phyloP scores from a whole-genome alignment of 1,140 invertebrate genomes.

The Leptopilina boulardi region DNA sequence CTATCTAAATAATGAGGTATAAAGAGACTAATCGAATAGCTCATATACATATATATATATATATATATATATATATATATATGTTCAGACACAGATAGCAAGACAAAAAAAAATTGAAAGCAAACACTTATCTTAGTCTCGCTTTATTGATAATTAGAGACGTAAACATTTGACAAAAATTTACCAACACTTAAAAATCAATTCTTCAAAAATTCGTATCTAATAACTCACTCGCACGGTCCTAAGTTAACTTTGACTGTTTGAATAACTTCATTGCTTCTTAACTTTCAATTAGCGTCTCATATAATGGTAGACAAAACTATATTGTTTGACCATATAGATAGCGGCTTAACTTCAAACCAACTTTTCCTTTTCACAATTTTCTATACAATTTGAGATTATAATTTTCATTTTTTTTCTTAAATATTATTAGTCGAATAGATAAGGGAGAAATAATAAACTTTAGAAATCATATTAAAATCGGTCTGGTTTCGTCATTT shows the following conservation, averaged over 20 bases:
- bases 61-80: not conserved
- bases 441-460: too few relatives aligned
- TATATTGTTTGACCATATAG: constrained; percentile 13
- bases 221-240: not conserved
- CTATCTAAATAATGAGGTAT: constrained; percentile 56
- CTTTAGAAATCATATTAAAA: too few relatives aligned
- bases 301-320: not conserved
- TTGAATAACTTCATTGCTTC: constrained; percentile 25
- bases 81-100: not conserved
- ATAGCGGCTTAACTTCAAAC: not conserved
- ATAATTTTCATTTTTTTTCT: too few relatives aligned
- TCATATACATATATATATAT: constrained; percentile 17
- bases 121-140: constrained; percentile 25
- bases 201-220: not conserved
- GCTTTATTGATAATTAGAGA: constrained; percentile 13
- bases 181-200: not conserved
- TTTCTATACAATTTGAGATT: too few relatives aligned
- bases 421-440: too few relatives aligned
- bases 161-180: constrained; percentile 20
- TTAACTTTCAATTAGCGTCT: constrained; percentile 2
- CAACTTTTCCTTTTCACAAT: too few relatives aligned
- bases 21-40: constrained; percentile 54
- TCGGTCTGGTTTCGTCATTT: too few relatives aligned
- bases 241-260: constrained; percentile 5
- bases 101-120: not conserved